Conservation (phyloP, 2,797 vertebrate genomes). For the Tangara arthus region DNA sequence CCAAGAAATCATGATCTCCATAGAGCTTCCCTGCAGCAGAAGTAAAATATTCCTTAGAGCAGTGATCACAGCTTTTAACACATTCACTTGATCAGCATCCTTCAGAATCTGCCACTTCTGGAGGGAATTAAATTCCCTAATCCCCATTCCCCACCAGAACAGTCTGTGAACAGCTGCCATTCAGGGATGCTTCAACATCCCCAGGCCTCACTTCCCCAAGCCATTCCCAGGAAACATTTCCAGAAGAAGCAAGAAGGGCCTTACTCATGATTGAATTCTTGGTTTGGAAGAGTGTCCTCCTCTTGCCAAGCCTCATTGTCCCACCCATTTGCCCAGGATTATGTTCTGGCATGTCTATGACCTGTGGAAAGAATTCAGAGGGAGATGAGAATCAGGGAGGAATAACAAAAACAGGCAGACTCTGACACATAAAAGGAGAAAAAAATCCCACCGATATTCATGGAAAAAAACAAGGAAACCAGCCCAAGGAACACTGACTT, state of each 20-base stretch:
- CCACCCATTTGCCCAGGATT: slow-evolving; percentile 95
- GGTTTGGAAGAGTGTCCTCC: slow-evolving; percentile 89
- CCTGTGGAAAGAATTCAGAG: slow-evolving; percentile 70
- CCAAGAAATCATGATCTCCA: slow-evolving; percentile 84
- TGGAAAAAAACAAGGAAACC: neutral
- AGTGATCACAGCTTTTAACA: neutral
- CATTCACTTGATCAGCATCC: neutral
- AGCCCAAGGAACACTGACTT: neutral
- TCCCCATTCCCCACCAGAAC: neutral
- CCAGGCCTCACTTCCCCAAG: neutral
- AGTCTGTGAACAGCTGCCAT: neutral
- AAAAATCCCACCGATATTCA: neutral
- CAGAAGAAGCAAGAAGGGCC: neutral
- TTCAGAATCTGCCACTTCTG: neutral
- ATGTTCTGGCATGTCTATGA: slow-evolving; percentile 97
- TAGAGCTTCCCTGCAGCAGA: slow-evolving; percentile 86
- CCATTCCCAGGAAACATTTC: neutral
- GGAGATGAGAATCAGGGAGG: neutral
- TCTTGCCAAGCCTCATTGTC: slow-evolving; percentile 93
- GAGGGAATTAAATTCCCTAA: neutral
- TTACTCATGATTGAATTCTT: slow-evolving; percentile 86
- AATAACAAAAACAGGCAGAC: neutral
- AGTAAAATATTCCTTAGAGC: neutral
- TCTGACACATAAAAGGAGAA: neutral
- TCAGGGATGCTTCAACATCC: neutral